Base-by-base conservation (phyloP, 2,888 invertebrate species). In the Hipparchia semele region DNA sequence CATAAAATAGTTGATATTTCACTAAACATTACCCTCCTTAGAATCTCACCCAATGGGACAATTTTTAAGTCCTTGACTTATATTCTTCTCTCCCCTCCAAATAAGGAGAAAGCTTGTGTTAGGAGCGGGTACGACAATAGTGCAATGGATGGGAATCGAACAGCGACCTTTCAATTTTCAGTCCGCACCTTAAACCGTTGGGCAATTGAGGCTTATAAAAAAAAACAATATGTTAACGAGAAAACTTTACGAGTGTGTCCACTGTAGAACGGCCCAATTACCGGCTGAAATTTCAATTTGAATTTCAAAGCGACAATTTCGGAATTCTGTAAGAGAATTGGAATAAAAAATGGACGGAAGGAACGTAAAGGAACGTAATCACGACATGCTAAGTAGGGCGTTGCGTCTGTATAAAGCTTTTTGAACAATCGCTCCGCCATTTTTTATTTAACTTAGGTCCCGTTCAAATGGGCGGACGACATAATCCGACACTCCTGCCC, bases 271-370 rank as follows among this genome's bases (percentile, higher is more conserved):
- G 51, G 58, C 59, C 68, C 59, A 68, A 68, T 68, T 68, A 68
- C 68, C 58, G 59, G 12, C 46, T 68, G 68, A 68, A 68, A 68
- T 68, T 68, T 68, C 68, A 68, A 68, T 68, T 68, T 68, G 68
- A 68, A 68, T 68, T 68, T 68, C 68, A 68, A 68, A 68, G 68
- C 68, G 68, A 60, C 68, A 68, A 59, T 68, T 68, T 68, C 60
- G 68, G 58, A 68, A 68, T 68, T 68, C 60, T 60, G 68, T 68
- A 60, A 68, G 59, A 60, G 68, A 68, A 68, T 68, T 60, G 68
- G 68, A 59, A 68, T 59, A 68, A 68, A 60, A 68, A 68, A 59
- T 10, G 23, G 39, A 5, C n/a, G 46, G 46, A 51, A 53, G 33
- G 49, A 51, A 12, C 8, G 68, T 23, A 68, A 68, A 68, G 56